Evolutionary conservation across 2,888 invertebrate species (phyloP), one percentile per base, ranked within the genome.

Genomic region (Ochropleura plecta): DNA sequence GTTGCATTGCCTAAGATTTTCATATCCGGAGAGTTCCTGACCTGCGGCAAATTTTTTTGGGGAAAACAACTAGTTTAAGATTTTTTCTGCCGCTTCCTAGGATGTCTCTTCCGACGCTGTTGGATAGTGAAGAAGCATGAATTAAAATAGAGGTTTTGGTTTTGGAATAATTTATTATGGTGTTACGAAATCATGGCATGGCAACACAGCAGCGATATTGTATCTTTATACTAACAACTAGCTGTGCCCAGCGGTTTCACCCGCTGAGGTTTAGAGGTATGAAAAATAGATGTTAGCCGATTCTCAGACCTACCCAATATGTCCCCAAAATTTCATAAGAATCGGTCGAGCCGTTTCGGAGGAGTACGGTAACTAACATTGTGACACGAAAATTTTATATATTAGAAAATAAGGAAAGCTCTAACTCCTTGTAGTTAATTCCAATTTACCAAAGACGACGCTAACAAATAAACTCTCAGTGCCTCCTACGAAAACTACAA

Each of bases 1-100:
- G 30, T 16, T 76, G 44, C 9, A 63, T 76, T 79, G 63, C 18
- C 53, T 55, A 9, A 44, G 12, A 46, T 70, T 53, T 55, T 44
- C n/a, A 42, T 44, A 49, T 62, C 42, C 60, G 48, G 18, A 49
- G 53, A 80, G 60, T 44, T 62, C 5, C 48, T 48, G 53, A 55
- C 0, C n/a, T 14, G 14, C 18, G 0, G 12, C 5, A 55, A 55
- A 46, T 16, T 5, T 62, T n/a, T 18, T 80, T 40, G 44, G 44
- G 1, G 6, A 40, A 48, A 55, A 44, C 40, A 59, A 46, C 51
- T 20, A 60, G 18, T 59, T 46, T 40, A 30, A 16, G 30, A 18
- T 46, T 46, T 68, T 20, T 49, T 42, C 18, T 63, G n/a, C 0
- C 3, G 16, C 8, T 44, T 20, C 48, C 42, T 1, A 44, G n/a